Evolutionary conservation across 2,113 vertebrate species (phyloP).

Genomic region (Circaetus gallicus): DNA sequence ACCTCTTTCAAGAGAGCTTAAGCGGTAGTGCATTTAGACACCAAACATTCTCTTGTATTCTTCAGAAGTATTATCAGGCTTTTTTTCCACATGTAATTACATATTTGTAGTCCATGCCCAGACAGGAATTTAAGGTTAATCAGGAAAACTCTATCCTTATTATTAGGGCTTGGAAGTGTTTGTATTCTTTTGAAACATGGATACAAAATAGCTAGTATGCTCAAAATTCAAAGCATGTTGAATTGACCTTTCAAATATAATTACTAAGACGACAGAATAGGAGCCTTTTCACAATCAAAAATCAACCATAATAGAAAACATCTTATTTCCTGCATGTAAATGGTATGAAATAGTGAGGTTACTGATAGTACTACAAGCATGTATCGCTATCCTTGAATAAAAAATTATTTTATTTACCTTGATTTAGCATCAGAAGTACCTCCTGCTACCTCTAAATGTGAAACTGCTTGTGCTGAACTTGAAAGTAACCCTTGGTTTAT

Average conservation of each 20-base stretch:
- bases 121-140: neutral
- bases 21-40: neutral
- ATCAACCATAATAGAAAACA: neutral
- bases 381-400: neutral
- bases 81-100: neutral
- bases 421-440: slow-evolving; percentile 61
- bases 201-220: neutral
- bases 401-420: slow-evolving; percentile 62
- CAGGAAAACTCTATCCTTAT: neutral
- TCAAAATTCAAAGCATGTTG: neutral
- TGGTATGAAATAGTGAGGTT: neutral
- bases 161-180: neutral
- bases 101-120: neutral
- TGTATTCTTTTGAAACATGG: neutral
- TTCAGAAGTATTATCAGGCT: neutral
- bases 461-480: slow-evolving; percentile 67
- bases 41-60: neutral
- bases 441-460: slow-evolving; percentile 52
- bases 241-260: neutral
- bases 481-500: slow-evolving; percentile 74
- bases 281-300: neutral
- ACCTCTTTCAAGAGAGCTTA: neutral
- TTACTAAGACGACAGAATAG: neutral
- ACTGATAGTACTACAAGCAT: neutral
- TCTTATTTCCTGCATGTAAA: neutral